Base-by-base conservation (phyloP, 2,113 vertebrate genomes). In the Callipepla californica region DNA sequence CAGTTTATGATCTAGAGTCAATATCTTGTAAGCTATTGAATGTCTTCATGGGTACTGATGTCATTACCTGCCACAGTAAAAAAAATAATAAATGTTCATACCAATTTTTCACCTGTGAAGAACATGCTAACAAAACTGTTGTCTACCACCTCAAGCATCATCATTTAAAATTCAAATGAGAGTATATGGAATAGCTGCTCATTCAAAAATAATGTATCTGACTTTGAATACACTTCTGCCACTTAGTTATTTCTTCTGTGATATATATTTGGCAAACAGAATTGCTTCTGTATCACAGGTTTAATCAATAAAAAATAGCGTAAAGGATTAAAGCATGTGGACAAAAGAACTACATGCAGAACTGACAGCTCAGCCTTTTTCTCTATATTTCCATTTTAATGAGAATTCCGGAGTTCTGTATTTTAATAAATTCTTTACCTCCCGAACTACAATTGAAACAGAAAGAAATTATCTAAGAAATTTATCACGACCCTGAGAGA, bases 391-490 rank as follows among this genome's bases (percentile, higher is more conserved):
- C 12, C 34, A 68, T 72, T 88, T 81, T 82, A 90, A 70, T 74
- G 19, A 74, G 28, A 87, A 66, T 42, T 88, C 69, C 70, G 30
- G 10, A 50, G 38, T 80, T 25, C 8, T 62, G 9, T 7, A 42
- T 80, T 92, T 72, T 75, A 72, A 83, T 75, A 20, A n/a, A 14
- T 63, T 50, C 2, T 66, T 89, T 77, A 93, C 77, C 40, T 72
- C 34, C 25, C 4, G 1, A 89, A 15, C 30, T 63, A 23, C 6
- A 63, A 7, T 68, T 42, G 62, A 89, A 95, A 17, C 18, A 61
- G n/a, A 87, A 23, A 65, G 11, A 80, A 75, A 7, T 40, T 92
- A 82, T 83, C 34, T 53, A 28, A 62, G 79, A 95, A 96, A 93
- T 94, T 87, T 62, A 63, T 26, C 40, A 51, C 75, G 26, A 93